Conservation (phyloP, 2,888 invertebrate genomes). For the Chaitophorus viminalis region DNA sequence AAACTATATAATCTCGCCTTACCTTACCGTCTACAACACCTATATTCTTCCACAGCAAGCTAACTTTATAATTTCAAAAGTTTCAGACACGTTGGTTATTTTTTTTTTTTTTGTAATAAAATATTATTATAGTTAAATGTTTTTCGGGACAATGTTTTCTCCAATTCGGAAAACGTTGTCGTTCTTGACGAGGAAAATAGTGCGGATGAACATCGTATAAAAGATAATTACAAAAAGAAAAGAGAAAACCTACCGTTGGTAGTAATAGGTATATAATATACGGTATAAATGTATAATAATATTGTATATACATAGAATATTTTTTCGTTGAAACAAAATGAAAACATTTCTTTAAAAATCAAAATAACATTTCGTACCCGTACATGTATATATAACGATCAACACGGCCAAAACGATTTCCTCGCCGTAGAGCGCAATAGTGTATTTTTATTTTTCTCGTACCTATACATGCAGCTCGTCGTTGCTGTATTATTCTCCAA, state of each 20-base stretch:
- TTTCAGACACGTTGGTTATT: slow-evolving; percentile 28
- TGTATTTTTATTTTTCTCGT: neutral
- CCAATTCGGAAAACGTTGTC: slow-evolving; percentile 26
- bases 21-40: neutral
- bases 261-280: neutral
- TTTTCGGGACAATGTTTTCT: slow-evolving; percentile 16
- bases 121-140: slow-evolving; percentile 25
- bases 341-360: neutral
- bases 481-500: neutral
- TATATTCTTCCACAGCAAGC: neutral
- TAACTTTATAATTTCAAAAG: slow-evolving; percentile 45
- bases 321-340: no score
- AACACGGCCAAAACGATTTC: neutral
- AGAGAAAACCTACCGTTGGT: neutral
- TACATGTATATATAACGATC: no score
- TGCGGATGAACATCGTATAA: neutral
- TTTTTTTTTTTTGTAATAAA: slow-evolving; percentile 21
- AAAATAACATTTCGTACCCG: neutral
- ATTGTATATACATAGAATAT: no score
- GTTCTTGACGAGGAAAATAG: slow-evolving; percentile 15
- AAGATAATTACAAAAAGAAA: slow-evolving; percentile 22
- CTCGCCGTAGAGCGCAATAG: neutral
- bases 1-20: neutral
- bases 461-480: neutral
- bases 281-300: no score